Evolutionary conservation across 2,113 vertebrate genomes (phyloP).

Genomic region (Prietella phreatophila): DNA sequence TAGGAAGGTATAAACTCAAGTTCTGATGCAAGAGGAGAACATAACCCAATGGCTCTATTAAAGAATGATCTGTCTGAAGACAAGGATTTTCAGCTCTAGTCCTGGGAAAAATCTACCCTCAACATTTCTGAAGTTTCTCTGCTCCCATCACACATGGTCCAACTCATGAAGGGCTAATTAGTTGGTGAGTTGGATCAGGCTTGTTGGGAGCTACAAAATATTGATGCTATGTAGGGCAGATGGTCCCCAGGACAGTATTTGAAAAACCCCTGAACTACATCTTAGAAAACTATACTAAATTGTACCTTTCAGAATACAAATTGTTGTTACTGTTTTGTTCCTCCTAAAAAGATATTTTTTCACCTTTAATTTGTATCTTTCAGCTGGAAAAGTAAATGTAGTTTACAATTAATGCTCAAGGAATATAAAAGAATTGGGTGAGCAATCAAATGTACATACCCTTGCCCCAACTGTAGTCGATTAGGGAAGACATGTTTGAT

Average conservation of each 20-base stretch:
- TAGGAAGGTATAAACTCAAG: neutral
- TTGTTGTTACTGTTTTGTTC: neutral
- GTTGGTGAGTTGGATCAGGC: neutral
- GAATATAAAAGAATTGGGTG: neutral
- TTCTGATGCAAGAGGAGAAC: neutral
- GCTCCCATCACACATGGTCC: constrained; percentile 1
- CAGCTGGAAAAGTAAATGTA: neutral
- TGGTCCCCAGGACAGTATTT: constrained; percentile 1
- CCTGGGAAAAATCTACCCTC: neutral
- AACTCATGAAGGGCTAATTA: constrained; percentile 17
- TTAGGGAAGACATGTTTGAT: neutral
- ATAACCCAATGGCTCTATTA: neutral
- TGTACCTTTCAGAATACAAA: neutral
- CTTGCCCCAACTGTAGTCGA: neutral
- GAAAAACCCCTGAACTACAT: constrained; percentile 3
- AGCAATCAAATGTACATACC: neutral
- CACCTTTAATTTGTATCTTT: neutral
- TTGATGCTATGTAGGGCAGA: constrained; percentile 14
- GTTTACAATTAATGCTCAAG: neutral
- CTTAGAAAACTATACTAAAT: neutral
- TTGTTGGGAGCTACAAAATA: constrained; percentile 14
- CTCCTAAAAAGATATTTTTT: neutral
- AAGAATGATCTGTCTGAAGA: constrained; percentile 7
- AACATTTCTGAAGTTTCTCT: neutral
- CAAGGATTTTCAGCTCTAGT: neutral